phyloP scores from a whole-genome alignment of 2,797 vertebrate species.

The Pelodytes ibericus region DNA sequence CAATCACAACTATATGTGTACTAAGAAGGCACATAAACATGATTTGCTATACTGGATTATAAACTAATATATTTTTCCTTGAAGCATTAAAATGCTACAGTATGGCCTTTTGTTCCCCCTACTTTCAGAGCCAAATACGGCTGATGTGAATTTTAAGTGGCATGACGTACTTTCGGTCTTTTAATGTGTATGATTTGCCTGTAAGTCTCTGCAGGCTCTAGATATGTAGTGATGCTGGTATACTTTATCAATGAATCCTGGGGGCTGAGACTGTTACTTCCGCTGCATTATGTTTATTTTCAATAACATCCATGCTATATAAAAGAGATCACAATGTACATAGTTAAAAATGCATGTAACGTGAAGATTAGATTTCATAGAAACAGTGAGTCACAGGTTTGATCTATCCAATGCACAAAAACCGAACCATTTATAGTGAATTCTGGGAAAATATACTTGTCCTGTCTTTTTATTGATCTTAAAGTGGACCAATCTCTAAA shows the following conservation, averaged over 20 bases:
- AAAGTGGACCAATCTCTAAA: no score
- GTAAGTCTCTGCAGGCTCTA: background rate
- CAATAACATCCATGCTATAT: slow-evolving; percentile 24
- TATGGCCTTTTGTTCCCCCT: slow-evolving; percentile 33
- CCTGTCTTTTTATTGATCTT: no score
- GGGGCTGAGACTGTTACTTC: slow-evolving; percentile 15
- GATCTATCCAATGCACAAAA: slow-evolving; percentile 19
- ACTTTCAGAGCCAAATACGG: slow-evolving; percentile 23
- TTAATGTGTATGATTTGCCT: slow-evolving; percentile 28
- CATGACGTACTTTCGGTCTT: background rate
- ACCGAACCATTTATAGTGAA: no score
- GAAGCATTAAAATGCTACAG: background rate
- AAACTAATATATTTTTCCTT: slow-evolving; percentile 15
- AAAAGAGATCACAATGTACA: slow-evolving; percentile 26
- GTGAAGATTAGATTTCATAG: slow-evolving; percentile 33
- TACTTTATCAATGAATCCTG: slow-evolving; percentile 16
- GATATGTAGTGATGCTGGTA: slow-evolving; percentile 4
- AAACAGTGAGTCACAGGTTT: slow-evolving; percentile 28
- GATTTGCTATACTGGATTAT: slow-evolving; percentile 4
- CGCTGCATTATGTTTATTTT: slow-evolving; percentile 5
- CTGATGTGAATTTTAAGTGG: slow-evolving; percentile 51
- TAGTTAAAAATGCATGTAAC: slow-evolving; percentile 34
- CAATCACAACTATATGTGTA: background rate
- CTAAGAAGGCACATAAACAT: slow-evolving; percentile 3
- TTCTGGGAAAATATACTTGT: no score